Evolutionary conservation across 53 echinoderm and acorn worm species (phyloP).

Genomic region (Astropecten irregularis): DNA sequence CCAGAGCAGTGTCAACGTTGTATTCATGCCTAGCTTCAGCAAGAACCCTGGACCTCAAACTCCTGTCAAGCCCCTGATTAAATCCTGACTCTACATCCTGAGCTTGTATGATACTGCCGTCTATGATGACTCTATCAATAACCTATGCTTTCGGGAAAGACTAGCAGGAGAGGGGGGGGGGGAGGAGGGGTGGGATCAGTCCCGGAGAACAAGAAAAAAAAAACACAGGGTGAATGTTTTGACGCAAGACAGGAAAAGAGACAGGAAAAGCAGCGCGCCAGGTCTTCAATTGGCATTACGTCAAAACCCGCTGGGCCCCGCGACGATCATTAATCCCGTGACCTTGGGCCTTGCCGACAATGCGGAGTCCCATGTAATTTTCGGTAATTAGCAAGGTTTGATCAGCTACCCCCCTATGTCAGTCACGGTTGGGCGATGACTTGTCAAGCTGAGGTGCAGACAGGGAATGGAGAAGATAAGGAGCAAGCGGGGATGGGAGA

Average conservation of each 20-base stretch:
- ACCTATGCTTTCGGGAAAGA: neutral
- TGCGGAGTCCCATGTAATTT: slow-evolving; percentile 31
- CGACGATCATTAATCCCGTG: neutral
- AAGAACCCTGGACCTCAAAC: too few species aligned
- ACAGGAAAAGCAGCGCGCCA: too few species aligned
- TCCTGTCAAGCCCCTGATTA: too few species aligned
- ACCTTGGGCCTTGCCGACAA: slow-evolving; percentile 26
- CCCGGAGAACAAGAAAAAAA: neutral
- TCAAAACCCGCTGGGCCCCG: too few species aligned
- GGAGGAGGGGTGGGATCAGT: neutral
- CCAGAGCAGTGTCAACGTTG: too few species aligned
- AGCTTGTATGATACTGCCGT: too few species aligned
- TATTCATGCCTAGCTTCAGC: too few species aligned
- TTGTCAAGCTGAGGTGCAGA: neutral
- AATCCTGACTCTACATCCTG: too few species aligned
- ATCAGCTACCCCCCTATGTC: neutral
- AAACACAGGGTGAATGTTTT: neutral
- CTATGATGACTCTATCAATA: too few species aligned
- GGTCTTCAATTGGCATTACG: too few species aligned
- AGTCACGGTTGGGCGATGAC: neutral
- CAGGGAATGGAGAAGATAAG: neutral
- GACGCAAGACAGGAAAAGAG: too few species aligned
- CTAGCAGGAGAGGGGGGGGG: neutral
- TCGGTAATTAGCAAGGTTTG: slow-evolving; percentile 6
- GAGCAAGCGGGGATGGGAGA: neutral